Conservation (phyloP, 2,888 invertebrate genomes). For the Polia nebulosa region DNA sequence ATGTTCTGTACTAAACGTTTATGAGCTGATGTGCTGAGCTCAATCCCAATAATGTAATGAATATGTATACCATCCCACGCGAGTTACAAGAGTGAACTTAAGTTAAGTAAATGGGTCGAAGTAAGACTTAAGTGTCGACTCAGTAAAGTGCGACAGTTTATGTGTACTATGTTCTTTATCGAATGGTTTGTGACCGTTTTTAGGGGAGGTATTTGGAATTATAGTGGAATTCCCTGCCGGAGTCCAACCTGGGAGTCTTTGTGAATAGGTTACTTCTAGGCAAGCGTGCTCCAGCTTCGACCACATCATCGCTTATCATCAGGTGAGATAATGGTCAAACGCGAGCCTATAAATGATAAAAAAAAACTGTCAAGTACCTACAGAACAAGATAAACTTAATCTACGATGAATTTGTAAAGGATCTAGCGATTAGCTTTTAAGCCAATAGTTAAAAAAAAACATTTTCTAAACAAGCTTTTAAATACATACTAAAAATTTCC, state of each 20-base stretch:
- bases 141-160: slow-evolving; percentile 47
- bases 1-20: slow-evolving; percentile 46
- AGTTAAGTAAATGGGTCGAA: slow-evolving; percentile 56
- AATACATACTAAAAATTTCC: too few relatives aligned
- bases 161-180: slow-evolving; percentile 30
- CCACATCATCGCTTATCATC: too few relatives aligned
- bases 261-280: too few relatives aligned
- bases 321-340: too few relatives aligned
- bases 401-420: background rate
- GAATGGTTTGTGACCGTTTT: slow-evolving; percentile 17
- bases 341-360: too few relatives aligned
- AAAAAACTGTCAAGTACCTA: background rate
- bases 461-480: too few relatives aligned
- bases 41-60: slow-evolving; percentile 57
- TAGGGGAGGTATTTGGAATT: background rate
- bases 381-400: background rate
- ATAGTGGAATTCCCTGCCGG: too few relatives aligned
- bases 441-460: too few relatives aligned
- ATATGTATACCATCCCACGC: slow-evolving; percentile 52
- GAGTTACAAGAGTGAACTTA: slow-evolving; percentile 52
- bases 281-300: too few relatives aligned
- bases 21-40: slow-evolving; percentile 40
- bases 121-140: slow-evolving; percentile 49
- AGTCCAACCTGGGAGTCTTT: too few relatives aligned
- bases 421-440: too few relatives aligned